Base-by-base conservation (phyloP, 2,888 invertebrate species). In the Podabrus alpinus region DNA sequence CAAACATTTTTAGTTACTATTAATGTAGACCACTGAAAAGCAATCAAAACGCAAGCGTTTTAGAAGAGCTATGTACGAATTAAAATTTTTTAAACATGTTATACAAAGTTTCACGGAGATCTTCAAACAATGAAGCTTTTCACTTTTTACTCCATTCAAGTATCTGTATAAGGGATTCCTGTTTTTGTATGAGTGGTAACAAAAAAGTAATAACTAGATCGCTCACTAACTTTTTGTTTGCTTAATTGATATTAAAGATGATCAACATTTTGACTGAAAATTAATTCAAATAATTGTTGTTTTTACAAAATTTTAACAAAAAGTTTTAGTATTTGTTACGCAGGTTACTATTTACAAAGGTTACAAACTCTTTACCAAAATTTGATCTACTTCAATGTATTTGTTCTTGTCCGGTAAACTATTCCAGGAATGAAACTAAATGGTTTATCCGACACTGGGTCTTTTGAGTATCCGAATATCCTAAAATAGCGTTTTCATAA, bases 321-420 rank as follows among this genome's bases (percentile, higher is more conserved):
- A 13, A 62, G 13, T 17, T 16, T 10, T 7, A 61, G 16, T 10
- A 19, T 62, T 62, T 11, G n/a, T 64, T 64, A 4, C 45, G 9
- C 7, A 45, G 7, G 5, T n/a, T n/a, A 7, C n/a, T n/a, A n/a
- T 45, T 45, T 45, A 9, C 62, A 15, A 21, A 64, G 19, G 17
- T 64, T 13, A 5, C 17, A 13, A 19, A 64, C 62, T 9, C 62
- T 64, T 13, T 19, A n/a, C 9, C 9, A 19, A 64, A 64, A 64
- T n/a, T 64, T 61, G 16, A 17, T 61, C 15, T 17, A 7, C 16
- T 19, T 64, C 3, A 21, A 19, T n/a, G 17, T 64, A 21, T 64
- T 64, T 64, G n/a, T 64, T 17, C 21, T 64, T 64, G 62, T 64
- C 62, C 62, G 62, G 19, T 21, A 64, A 64, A 64, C 62, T 64